Evolutionary conservation across 1,140 invertebrate species (phyloP).

Genomic region (Lasioglossum albipes): DNA sequence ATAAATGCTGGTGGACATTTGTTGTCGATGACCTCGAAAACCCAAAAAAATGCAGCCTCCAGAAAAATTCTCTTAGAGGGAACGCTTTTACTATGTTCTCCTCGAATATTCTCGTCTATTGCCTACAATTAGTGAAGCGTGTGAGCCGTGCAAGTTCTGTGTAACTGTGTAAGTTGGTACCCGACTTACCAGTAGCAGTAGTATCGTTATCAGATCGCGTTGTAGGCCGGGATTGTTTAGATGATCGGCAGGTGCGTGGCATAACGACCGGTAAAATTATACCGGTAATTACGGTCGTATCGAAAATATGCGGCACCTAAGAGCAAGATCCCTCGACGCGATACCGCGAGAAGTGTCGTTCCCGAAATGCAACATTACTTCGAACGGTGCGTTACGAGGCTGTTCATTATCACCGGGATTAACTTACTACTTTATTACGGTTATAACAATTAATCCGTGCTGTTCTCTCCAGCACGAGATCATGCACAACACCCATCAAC

Average conservation of each 20-base stretch:
- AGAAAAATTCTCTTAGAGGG: too few species aligned
- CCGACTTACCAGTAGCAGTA: constrained; percentile 32
- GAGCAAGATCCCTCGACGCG: constrained; percentile 4
- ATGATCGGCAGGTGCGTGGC: constrained; percentile 63
- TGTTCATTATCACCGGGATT: too few species aligned
- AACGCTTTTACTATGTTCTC: too few species aligned
- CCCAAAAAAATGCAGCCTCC: too few species aligned
- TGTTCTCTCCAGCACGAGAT: not conserved
- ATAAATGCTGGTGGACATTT: too few species aligned
- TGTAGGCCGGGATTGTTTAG: constrained; percentile 54
- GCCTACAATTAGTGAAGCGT: too few species aligned
- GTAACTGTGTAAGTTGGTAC: too few species aligned
- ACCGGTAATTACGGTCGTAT: constrained; percentile 54
- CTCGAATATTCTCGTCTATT: too few species aligned
- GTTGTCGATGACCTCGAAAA: too few species aligned
- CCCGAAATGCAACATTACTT: constrained; percentile 44
- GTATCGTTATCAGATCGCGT: constrained; percentile 53
- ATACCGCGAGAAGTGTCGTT: constrained; percentile 51
- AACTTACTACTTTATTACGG: not conserved
- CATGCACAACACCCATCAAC: not conserved
- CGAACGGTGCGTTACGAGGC: not conserved
- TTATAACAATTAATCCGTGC: not conserved
- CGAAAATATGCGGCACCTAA: constrained; percentile 43
- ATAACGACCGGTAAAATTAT: constrained; percentile 62
- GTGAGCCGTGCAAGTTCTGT: too few species aligned